Conservation (phyloP, 92 coral and sea anemone species). For the Zoanthus gigantus region DNA sequence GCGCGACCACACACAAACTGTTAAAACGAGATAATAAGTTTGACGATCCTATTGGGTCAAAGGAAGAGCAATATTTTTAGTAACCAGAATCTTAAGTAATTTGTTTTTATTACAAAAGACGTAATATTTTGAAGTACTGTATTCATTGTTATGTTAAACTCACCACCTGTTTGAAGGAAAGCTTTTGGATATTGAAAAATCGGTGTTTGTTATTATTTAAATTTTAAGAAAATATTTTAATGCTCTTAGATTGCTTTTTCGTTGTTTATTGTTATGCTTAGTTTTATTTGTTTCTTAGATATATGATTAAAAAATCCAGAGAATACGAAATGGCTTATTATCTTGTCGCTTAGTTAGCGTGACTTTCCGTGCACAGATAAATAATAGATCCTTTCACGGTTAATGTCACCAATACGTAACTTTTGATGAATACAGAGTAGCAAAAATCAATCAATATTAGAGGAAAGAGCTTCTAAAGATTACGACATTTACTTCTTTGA, state of each 20-base stretch:
- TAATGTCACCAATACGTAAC: too few species aligned
- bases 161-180: background rate
- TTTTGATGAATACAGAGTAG: too few species aligned
- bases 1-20: slow-evolving; percentile 19
- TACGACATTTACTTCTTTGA: too few species aligned
- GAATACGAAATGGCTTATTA: background rate
- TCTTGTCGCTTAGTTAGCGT: background rate
- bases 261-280: background rate
- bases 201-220: background rate
- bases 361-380: background rate
- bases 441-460: too few species aligned
- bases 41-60: slow-evolving; percentile 1
- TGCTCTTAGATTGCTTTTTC: background rate
- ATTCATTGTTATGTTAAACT: background rate
- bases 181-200: background rate
- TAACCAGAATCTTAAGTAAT: slow-evolving; percentile 3
- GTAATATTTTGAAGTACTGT: slow-evolving; percentile 21
- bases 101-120: background rate
- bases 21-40: slow-evolving; percentile 18
- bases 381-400: too few species aligned
- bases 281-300: background rate
- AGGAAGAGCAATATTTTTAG: slow-evolving; percentile 16
- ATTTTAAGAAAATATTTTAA: background rate
- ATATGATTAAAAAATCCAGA: background rate
- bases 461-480: too few species aligned